Percentiles rank a stretch among this genome's conserved stretches.
Evolutionary conservation across 2,888 invertebrate genomes (phyloP).

Genomic region (Lagria hirta): DNA sequence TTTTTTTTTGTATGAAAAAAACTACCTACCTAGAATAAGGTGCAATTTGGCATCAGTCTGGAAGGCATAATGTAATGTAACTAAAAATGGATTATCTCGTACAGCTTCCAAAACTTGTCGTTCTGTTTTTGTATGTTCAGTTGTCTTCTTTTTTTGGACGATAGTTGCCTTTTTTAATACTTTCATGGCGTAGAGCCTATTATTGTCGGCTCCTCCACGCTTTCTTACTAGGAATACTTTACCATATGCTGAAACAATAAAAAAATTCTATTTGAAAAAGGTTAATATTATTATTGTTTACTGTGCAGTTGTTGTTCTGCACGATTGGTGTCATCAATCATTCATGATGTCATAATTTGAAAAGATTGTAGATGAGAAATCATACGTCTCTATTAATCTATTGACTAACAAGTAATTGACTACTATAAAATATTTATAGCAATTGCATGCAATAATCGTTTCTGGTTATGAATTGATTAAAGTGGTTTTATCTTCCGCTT

Average conservation of each 20-base stretch:
- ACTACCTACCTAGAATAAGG: slow-evolving; percentile 88
- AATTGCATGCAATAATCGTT: too few species aligned
- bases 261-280: slow-evolving; percentile 8
- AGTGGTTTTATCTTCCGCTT: too few species aligned
- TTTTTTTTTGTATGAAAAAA: too few species aligned
- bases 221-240: slow-evolving; percentile 96
- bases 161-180: slow-evolving; percentile 94
- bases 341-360: too few species aligned
- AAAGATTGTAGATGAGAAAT: too few species aligned
- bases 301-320: too few species aligned
- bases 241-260: slow-evolving; percentile 79
- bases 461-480: too few species aligned
- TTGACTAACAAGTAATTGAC: too few species aligned
- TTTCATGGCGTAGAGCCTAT: slow-evolving; percentile 96
- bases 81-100: slow-evolving; percentile 91
- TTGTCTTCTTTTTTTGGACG: slow-evolving; percentile 91
- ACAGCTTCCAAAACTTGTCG: slow-evolving; percentile 95
- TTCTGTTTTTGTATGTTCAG: slow-evolving; percentile 96
- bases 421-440: too few species aligned
- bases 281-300: too few species aligned
- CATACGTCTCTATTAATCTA: too few species aligned
- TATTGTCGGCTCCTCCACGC: slow-evolving; percentile 80
- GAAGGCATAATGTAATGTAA: slow-evolving; percentile 97
- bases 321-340: too few species aligned
- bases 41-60: slow-evolving; percentile 96